Base-by-base conservation (phyloP, 2,113 vertebrate species). In the Eudorcas thomsonii region DNA sequence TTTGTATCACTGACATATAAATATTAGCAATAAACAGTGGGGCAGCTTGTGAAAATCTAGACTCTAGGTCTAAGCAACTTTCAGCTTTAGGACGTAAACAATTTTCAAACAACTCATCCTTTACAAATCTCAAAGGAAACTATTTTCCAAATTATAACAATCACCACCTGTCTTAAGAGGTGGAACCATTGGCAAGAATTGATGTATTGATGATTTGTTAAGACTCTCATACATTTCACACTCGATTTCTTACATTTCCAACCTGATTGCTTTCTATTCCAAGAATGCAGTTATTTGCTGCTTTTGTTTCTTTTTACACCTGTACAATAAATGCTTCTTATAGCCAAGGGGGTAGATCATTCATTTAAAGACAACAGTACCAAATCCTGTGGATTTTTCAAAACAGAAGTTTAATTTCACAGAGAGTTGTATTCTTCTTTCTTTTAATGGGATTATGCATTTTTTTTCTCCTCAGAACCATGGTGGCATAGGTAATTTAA, bases 321-420 rank as follows among this genome's bases (percentile, higher is more conserved):
- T 82, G 95, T 52, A 91, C 67, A 94, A 59, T 92, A 94, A 88
- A 48, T 59, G 54, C 55, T 96, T 93, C 82, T 91, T 96, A 57
- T 81, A 94, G 59, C 59, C 28, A 43, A 91, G 43, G 71, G 83
- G 55, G 90, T 96, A 78, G 59, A 83, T 85, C 67, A 97, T 93
- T 96, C 94, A 97, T 96, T 94, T 96, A 95, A 97, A 98, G 92
- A 86, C 90, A 94, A 91, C 6, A 93, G 28, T 30, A 74, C 7
- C 4, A 19, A 93, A 6, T 93, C 7, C 30, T 89, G 55, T 93
- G 59, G 45, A 87, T 91, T 60, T 95, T 96, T 96, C n/a, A 81
- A 85, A 96, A 55, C 74, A 67, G 14, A 88, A 80, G 36, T 91
- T 96, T 74, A 54, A 82, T 96, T 96, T 91, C 90, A 87, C 28